Conservation (phyloP, 2,888 invertebrate species). For the Helicoverpa assulta region DNA sequence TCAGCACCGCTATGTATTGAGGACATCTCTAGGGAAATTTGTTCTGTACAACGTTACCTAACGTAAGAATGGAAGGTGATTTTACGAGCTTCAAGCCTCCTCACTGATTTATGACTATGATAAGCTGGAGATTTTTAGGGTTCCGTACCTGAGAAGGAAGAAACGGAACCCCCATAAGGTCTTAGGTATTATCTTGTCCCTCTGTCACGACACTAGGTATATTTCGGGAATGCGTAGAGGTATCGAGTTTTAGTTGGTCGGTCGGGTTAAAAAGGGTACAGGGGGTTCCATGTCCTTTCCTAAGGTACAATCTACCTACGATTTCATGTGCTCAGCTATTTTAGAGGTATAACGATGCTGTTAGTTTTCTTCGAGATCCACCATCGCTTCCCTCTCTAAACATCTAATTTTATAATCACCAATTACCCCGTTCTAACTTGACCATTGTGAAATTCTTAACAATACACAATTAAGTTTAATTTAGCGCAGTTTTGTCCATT, state of each 20-base stretch:
- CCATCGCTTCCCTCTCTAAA: no score
- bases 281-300: no score
- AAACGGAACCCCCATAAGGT: background rate
- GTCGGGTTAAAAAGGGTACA: no score
- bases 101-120: background rate
- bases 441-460: conserved; percentile 13
- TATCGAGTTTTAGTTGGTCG: no score
- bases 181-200: background rate
- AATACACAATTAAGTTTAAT: conserved; percentile 29
- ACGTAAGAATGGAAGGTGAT: conserved; percentile 10
- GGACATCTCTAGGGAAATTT: conserved; percentile 49
- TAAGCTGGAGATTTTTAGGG: background rate
- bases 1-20: conserved; percentile 41
- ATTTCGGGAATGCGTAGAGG: no score
- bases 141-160: background rate
- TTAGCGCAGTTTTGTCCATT: conserved; percentile 4
- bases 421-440: conserved; percentile 6
- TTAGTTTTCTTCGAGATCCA: no score
- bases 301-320: no score
- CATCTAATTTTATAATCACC: background rate
- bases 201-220: no score
- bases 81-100: conserved; percentile 8
- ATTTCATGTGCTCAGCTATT: no score
- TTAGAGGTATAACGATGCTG: no score
- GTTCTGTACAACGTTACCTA: conserved; percentile 31